Evolutionary conservation across 2,888 invertebrate genomes (phyloP), one percentile per base, ranked within the genome.

Genomic region (Drosophila kokeensis): DNA sequence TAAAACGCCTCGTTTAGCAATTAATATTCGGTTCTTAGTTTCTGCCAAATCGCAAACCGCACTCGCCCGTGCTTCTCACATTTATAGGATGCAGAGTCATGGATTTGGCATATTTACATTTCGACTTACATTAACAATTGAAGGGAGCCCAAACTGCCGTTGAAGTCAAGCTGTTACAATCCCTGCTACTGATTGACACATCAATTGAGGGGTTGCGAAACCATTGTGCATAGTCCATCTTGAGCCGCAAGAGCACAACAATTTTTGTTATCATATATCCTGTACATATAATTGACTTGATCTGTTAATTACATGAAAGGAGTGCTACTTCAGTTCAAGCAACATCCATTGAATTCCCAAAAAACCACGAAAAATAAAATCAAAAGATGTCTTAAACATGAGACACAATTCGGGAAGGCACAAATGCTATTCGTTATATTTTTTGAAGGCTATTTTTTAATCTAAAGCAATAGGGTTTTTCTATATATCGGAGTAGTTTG

Each of bases 71-170:
- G 18, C 24, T 42, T 18, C 30, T 69, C 42, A 42, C 59, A 53
- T 69, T 40, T 57, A 60, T 49, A 38, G 50, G 30, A 29, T 48
- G 38, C 60, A 50, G 45, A 50, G 45, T 57, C 61, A 68, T 88
- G 87, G 36, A 53, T 72, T 81, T 90, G 90, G 74, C 89, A 83
- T 87, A 78, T 87, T 87, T 90, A 81, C 84, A 64, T 81, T 83
- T 70, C 42, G 62, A 65, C 57, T 71, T 61, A 42, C 38, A 52
- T 30, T 36, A 48, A 73, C 69, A 76, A 74, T 66, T 55, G 60
- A 67, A 62, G 69, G 50, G 67, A 68, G 60, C 59, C 70, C 58
- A 40, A 45, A 32, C 69, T 71, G 81, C 57, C 60, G 45, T 38
- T 55, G 70, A 81, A 83, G 81, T 75, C 75, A 68, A 69, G 49